Percentiles rank a stretch among this genome's conserved stretches.
Conservation (phyloP, 1,140 invertebrate species). For the Sipha flava region DNA sequence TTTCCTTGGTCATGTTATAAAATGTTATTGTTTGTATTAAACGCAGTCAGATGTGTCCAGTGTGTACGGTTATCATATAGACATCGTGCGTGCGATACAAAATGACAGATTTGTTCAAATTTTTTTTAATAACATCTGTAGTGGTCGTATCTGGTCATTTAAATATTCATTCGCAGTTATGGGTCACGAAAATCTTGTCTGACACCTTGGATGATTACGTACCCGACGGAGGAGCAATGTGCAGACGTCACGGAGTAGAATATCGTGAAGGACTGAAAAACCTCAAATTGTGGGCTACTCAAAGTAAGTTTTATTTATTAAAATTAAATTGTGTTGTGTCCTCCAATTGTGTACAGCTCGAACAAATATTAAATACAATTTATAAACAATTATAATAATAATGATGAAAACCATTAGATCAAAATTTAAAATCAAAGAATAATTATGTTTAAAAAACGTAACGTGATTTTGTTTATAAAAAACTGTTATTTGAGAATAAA, state of each 20-base stretch:
- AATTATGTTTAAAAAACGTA: too few species aligned
- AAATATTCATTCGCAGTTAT: not conserved
- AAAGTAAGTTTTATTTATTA: constrained; percentile 34
- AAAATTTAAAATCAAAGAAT: too few species aligned
- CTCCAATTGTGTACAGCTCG: too few species aligned
- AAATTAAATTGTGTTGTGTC: too few species aligned
- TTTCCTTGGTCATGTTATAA: not conserved
- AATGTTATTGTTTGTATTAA: not conserved
- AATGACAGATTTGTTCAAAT: not conserved
- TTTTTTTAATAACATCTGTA: not conserved
- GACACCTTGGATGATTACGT: not conserved
- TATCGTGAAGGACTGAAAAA: not conserved
- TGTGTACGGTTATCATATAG: not conserved
- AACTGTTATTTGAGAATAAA: too few species aligned
- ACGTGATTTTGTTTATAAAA: too few species aligned
- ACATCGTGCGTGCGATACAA: not conserved
- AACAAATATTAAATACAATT: too few species aligned
- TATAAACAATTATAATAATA: too few species aligned
- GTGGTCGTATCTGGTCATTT: not conserved
- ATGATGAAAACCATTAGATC: too few species aligned
- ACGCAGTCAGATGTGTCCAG: not conserved
- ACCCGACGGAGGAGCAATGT: not conserved
- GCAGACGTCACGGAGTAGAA: not conserved
- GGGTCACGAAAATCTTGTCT: not conserved
- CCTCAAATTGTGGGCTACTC: constrained; percentile 32